Evolutionary conservation across 2,888 invertebrate species (phyloP), one percentile per base, ranked within the genome.

Genomic region (Zele albiditarsus): DNA sequence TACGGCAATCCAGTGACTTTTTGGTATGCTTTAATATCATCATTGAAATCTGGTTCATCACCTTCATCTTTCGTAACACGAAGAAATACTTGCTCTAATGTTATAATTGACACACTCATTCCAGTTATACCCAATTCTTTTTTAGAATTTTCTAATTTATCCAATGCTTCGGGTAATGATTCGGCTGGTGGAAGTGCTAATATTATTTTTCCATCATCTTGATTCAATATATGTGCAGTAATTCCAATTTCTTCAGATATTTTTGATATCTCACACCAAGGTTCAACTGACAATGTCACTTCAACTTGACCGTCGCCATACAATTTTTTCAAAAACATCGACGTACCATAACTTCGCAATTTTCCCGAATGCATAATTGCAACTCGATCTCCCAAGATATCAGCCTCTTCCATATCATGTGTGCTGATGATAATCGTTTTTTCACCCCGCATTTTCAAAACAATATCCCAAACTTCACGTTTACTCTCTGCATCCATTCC

Each of bases 381-480:
- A 81, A 98, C 95, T 83, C 96, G 93, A 90, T 98, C 97, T 0
- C 96, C 97, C 3, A 98, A 91, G 58, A 95, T 94, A 89, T 98
- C 97, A 3, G 97, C 97, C 89, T 98, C 98, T 89, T 98, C 98
- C 97, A 98, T 97, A 89, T 96, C 96, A 90, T 98, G 98, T 0
- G 98, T 98, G 16, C 96, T 96, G 69, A 98, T 92, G 16, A 98
- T 90, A 80, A 98, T 95, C 0, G 97, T 96, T 81, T 95, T 94
- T 2, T 92, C 90, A 75, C 93, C 93, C 74, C 94, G 91, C 77
- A 94, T 87, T 77, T 91, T 89, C 91, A 94, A 92, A 83, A 97
- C 90, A 77, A 97, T 91, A 85, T 97, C 95, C 98, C 98, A 98
- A 70, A 97, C 92, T 77, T 95, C 94, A 69, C 97, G 91, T 58